Conservation (phyloP, 2,797 vertebrate genomes). For the Sorex maritimensis region DNA sequence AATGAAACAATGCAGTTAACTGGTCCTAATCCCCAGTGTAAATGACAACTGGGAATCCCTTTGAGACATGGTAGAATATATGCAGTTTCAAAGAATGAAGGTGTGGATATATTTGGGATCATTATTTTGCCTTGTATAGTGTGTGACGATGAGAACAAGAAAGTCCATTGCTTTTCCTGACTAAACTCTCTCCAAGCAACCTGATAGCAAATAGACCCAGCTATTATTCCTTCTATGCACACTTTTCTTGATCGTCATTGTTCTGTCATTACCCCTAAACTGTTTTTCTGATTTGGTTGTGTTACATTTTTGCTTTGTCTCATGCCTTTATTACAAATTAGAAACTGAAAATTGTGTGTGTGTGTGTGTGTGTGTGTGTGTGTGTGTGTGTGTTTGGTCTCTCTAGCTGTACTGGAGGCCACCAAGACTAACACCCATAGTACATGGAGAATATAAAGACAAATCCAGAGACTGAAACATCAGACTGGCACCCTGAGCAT, state of each 20-base stretch:
- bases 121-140: fast-evolving
- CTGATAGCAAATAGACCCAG: background rate
- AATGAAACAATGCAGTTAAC: background rate
- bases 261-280: background rate
- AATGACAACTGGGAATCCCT: background rate
- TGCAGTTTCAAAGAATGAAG: background rate
- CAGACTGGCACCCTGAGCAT: no score
- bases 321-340: background rate
- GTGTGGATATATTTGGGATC: no score
- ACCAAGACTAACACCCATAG: no score
- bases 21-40: background rate
- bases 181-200: background rate
- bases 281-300: background rate
- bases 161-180: background rate
- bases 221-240: background rate
- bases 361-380: no score
- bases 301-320: background rate
- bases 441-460: no score
- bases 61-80: background rate
- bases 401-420: no score
- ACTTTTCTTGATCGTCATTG: background rate
- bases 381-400: background rate
- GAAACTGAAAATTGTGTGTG: no score
- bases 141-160: background rate
- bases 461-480: no score